phyloP scores from a whole-genome alignment of 2,797 vertebrate species.

The Poeciliopsis gracilis region DNA sequence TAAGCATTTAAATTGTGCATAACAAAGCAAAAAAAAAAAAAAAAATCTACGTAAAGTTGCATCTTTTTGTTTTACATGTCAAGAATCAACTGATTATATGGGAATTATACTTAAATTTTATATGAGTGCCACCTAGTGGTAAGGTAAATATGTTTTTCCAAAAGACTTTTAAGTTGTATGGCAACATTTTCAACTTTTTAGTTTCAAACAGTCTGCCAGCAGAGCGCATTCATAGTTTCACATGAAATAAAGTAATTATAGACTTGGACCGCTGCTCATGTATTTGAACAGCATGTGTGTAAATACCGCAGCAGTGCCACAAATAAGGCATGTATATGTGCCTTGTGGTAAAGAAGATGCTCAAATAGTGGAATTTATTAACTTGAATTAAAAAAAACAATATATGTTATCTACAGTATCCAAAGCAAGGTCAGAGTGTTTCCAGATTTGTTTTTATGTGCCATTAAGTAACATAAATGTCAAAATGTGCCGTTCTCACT shows the following conservation, averaged over 20 bases:
- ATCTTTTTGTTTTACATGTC: not conserved
- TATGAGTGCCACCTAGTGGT: not conserved
- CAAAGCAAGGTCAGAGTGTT: not conserved
- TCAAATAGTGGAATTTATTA: not conserved
- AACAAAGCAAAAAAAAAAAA: not conserved
- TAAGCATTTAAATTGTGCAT: not conserved
- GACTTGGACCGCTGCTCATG: not conserved
- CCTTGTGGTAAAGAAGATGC: not conserved
- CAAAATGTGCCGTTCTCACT: not conserved
- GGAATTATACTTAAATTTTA: not conserved
- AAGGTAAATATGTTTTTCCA: not conserved
- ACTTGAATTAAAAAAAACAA: not conserved
- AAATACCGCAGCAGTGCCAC: not conserved
- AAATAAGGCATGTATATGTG: not conserved
- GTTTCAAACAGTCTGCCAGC: not conserved
- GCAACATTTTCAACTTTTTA: not conserved
- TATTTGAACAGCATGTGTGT: not conserved
- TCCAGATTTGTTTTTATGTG: not conserved
- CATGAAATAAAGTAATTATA: not conserved
- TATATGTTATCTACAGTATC: not conserved
- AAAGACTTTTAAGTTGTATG: not conserved
- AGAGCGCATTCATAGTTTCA: not conserved
- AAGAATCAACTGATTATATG: not conserved
- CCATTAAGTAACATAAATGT: not conserved
- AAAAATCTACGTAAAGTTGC: not conserved